These are phyloP conservation scores for Panagrolaimus sp. DNA, from an alignment of 1,140 invertebrate genomes.

Conservation along the genomic window DNA sequence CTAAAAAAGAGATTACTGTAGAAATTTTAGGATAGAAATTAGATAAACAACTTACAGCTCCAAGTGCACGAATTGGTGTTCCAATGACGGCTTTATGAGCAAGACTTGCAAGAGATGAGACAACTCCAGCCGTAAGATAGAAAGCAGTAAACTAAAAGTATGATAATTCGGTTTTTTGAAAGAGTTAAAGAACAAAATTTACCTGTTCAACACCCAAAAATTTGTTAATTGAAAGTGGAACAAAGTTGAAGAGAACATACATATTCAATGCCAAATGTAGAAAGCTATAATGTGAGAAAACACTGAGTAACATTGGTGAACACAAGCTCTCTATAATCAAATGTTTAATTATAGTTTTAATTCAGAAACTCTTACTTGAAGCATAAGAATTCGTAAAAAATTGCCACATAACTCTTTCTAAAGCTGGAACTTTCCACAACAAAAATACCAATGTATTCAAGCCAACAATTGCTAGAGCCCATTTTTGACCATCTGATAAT, in stretches of 20 bases:
- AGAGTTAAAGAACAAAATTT: too few relatives aligned
- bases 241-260: slow-evolving; percentile 85
- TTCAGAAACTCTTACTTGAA: slow-evolving; percentile 65
- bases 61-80: slow-evolving; percentile 72
- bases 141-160: slow-evolving; percentile 79
- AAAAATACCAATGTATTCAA: slow-evolving; percentile 75
- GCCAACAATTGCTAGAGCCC: slow-evolving; percentile 73
- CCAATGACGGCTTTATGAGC: slow-evolving; percentile 71
- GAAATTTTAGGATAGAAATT: not conserved
- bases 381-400: slow-evolving; percentile 79
- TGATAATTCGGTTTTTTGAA: too few relatives aligned
- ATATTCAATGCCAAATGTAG: slow-evolving; percentile 85
- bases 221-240: slow-evolving; percentile 66
- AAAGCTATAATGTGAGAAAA: slow-evolving; percentile 82
- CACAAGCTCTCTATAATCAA: slow-evolving; percentile 70
- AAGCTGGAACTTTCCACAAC: slow-evolving; percentile 72
- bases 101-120: slow-evolving; percentile 80
- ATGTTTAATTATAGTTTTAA: too few relatives aligned
- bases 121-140: slow-evolving; percentile 75
- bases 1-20: slow-evolving; percentile 64
- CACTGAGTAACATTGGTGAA: slow-evolving; percentile 81
- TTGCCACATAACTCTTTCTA: slow-evolving; percentile 72
- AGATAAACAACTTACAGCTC: slow-evolving; percentile 71
- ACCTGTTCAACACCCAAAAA: slow-evolving; percentile 72
- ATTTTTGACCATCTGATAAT: slow-evolving; percentile 70